Evolutionary conservation across 2,113 vertebrate species (phyloP).

Genomic region (Enhydra lutris): DNA sequence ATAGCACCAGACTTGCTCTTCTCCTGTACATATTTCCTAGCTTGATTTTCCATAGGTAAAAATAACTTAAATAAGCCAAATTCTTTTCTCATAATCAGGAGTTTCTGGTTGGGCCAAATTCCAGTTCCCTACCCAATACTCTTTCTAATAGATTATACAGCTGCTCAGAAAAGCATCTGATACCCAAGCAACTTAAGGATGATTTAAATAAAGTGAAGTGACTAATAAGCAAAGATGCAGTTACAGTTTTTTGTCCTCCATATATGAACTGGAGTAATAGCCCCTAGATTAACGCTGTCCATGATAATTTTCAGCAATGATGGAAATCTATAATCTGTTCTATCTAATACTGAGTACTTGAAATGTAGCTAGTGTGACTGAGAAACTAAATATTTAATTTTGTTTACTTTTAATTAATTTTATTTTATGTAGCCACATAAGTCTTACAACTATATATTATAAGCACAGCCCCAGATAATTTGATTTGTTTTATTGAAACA

Average conservation of each 20-base stretch:
- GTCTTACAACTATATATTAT: background rate
- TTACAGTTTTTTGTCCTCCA: background rate
- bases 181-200: background rate
- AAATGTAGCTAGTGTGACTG: background rate
- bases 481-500: background rate
- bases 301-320: background rate
- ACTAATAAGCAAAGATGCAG: background rate
- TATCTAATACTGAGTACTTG: background rate
- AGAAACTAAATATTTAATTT: background rate
- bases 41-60: slow-evolving; percentile 6
- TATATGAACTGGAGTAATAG: background rate
- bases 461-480: background rate
- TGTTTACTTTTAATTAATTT: background rate
- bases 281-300: background rate
- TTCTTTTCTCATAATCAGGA: background rate
- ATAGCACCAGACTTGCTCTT: background rate
- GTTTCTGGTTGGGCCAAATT: background rate
- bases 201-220: background rate
- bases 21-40: background rate
- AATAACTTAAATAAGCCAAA: slow-evolving; percentile 10
- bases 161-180: background rate
- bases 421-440: background rate
- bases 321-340: background rate
- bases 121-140: background rate
- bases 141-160: background rate